These are phyloP conservation scores for Drosophila ficusphila DNA, from an alignment of 1,140 invertebrate genomes.

Conservation along the genomic window DNA sequence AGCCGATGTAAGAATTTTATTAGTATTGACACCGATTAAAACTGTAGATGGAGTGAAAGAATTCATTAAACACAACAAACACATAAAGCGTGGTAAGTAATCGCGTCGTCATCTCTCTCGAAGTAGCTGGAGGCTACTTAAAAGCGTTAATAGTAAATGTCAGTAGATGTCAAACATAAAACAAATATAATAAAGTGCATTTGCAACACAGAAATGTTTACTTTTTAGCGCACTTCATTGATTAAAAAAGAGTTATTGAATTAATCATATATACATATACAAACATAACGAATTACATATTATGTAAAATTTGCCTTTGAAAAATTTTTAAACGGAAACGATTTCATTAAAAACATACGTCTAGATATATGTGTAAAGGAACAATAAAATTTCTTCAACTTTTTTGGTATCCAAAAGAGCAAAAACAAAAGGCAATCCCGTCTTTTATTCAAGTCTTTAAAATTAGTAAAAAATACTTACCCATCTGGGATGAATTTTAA, in stretches of 20 bases:
- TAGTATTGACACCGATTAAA: slow-evolving; percentile 16
- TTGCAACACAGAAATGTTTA: slow-evolving; percentile 41
- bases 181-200: slow-evolving; percentile 27
- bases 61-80: slow-evolving; percentile 1
- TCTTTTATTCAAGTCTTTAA: slow-evolving; percentile 4
- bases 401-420: slow-evolving; percentile 78
- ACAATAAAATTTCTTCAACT: slow-evolving; percentile 73
- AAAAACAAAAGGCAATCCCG: slow-evolving; percentile 49
- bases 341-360: slow-evolving; percentile 65
- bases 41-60: no score
- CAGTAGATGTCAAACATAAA: neutral
- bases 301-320: slow-evolving; percentile 76
- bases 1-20: slow-evolving; percentile 58
- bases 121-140: neutral
- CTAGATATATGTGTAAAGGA: slow-evolving; percentile 55
- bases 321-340: slow-evolving; percentile 63
- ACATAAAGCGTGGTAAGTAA: neutral
- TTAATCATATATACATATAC: slow-evolving; percentile 50
- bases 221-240: slow-evolving; percentile 56
- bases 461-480: neutral
- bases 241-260: slow-evolving; percentile 39
- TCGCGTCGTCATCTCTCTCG: neutral
- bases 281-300: slow-evolving; percentile 54
- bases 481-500: no score
- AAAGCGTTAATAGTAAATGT: neutral